phyloP scores from a whole-genome alignment of 2,797 vertebrate species.

The Lepilemur septentrionalis region DNA sequence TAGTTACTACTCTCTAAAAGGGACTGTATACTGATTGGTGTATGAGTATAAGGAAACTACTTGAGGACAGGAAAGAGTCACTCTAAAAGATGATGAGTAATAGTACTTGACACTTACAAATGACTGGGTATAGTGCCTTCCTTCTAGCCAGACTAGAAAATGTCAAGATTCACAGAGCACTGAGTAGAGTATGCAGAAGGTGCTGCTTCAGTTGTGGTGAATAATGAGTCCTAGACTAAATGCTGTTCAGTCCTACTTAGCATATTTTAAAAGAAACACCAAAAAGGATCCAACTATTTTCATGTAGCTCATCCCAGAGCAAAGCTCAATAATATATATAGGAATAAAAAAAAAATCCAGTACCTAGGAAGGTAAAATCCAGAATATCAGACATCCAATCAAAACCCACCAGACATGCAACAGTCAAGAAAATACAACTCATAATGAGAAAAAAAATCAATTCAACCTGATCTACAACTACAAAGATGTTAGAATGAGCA shows the following conservation, averaged over 20 bases:
- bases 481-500: background rate
- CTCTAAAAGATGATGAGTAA: background rate
- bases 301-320: background rate
- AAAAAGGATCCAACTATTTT: constrained; percentile 35
- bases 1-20: constrained; percentile 39
- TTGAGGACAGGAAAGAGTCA: background rate
- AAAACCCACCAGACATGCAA: background rate
- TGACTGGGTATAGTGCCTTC: background rate
- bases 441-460: background rate
- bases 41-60: background rate
- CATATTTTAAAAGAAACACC: constrained; percentile 28
- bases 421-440: background rate
- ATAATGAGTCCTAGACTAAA: background rate
- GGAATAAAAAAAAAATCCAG: background rate
- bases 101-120: background rate
- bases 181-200: background rate
- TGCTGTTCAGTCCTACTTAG: background rate
- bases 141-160: background rate
- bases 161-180: background rate
- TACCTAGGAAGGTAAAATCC: background rate
- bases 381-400: background rate
- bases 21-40: background rate
- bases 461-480: background rate
- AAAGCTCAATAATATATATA: constrained; percentile 26
- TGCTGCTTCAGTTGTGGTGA: background rate